Conservation (phyloP, 1,140 invertebrate species). For the Drosophila athabasca region DNA sequence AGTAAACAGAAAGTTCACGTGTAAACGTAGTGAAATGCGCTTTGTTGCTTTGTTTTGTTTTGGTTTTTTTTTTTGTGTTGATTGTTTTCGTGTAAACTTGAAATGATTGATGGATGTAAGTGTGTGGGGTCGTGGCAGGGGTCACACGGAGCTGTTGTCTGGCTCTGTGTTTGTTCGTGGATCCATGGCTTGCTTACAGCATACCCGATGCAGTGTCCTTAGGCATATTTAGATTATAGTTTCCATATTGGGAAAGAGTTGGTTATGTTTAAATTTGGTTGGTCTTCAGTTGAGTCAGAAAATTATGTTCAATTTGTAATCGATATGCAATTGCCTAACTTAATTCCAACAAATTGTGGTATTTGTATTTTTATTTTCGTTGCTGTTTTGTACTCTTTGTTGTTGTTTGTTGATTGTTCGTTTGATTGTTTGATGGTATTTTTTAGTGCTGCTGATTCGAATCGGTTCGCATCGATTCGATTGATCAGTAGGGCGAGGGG, state of each 20-base stretch:
- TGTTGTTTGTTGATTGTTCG: conserved; percentile 57
- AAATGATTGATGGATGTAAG: conserved; percentile 39
- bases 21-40: conserved; percentile 40
- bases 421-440: conserved; percentile 45
- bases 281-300: background rate
- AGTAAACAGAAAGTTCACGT: conserved; percentile 25
- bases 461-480: conserved; percentile 9
- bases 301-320: conserved; percentile 44
- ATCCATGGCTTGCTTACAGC: conserved; percentile 41
- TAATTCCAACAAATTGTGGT: conserved; percentile 48
- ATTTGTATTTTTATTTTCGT: conserved; percentile 38
- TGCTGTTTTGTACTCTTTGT: conserved; percentile 61
- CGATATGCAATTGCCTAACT: conserved; percentile 53
- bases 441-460: background rate
- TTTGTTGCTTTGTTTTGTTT: conserved; percentile 44
- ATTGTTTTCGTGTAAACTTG: conserved; percentile 54
- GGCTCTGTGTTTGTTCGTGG: conserved; percentile 32
- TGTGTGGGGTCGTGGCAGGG: conserved; percentile 1
- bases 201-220: conserved; percentile 6
- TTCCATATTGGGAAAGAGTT: conserved; percentile 7
- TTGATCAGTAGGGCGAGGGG: conserved; percentile 11
- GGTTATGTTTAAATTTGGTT: conserved; percentile 2
- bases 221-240: conserved; percentile 11
- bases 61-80: conserved; percentile 32
- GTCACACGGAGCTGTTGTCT: conserved; percentile 18